These are phyloP conservation scores for Chromobotia macracanthus DNA, from an alignment of 2,797 vertebrate species.

Conservation along the genomic window DNA sequence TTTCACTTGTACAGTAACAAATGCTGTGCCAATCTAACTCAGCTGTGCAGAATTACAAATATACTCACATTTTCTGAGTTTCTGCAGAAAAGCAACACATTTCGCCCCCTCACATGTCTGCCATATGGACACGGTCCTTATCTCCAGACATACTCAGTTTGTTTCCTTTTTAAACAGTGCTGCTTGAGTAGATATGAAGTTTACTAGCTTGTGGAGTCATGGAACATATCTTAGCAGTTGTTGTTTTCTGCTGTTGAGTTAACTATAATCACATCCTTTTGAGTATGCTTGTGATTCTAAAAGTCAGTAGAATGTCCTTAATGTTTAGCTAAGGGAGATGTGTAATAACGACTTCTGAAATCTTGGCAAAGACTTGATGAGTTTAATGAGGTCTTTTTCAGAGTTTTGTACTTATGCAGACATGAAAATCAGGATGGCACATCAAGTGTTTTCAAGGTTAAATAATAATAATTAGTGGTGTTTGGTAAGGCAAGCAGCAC, in stretches of 20 bases:
- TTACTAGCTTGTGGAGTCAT: constrained; percentile 5
- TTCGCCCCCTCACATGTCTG: constrained; percentile 40
- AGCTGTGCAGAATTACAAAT: background rate
- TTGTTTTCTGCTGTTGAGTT: constrained; percentile 23
- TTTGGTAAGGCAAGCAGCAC: background rate
- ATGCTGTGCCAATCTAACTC: background rate
- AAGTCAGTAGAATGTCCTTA: constrained; percentile 16
- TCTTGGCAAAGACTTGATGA: constrained; percentile 18
- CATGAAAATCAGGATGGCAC: background rate
- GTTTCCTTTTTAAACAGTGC: constrained; percentile 21
- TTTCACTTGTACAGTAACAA: constrained; percentile 3
- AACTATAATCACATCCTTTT: constrained; percentile 29
- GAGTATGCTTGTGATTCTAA: constrained; percentile 30
- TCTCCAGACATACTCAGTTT: constrained; percentile 15
- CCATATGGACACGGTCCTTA: constrained; percentile 36
- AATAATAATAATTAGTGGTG: background rate
- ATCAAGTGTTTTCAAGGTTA: background rate
- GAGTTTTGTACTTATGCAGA: background rate
- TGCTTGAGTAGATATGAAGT: background rate
- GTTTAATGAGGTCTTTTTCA: background rate
- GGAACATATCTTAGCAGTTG: background rate
- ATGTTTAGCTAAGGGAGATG: constrained; percentile 22
- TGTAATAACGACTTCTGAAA: constrained; percentile 1
- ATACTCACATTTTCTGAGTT: background rate
- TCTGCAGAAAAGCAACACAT: constrained; percentile 12